Evolutionary conservation across 2,113 vertebrate species (phyloP).

Genomic region (Aldabrachelys gigantea): DNA sequence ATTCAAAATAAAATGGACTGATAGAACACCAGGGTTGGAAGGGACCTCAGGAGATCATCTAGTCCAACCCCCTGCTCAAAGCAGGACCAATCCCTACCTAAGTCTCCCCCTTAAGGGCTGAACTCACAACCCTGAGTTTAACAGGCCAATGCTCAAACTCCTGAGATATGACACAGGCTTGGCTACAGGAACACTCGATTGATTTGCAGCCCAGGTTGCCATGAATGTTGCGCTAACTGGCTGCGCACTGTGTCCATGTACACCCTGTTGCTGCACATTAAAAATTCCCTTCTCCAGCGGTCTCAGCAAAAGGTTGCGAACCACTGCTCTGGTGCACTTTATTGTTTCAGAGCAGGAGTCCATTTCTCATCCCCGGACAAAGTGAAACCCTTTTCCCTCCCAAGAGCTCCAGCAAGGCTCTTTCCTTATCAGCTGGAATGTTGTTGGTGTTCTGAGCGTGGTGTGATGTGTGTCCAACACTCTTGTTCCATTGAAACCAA

Average conservation of each 20-base stretch:
- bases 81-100: too few relatives aligned
- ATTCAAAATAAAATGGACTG: background rate
- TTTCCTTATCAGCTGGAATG: background rate
- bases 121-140: too few relatives aligned
- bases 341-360: background rate
- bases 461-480: background rate
- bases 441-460: background rate
- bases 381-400: background rate
- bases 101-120: too few relatives aligned
- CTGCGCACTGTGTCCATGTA: background rate
- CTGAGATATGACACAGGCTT: too few relatives aligned
- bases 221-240: background rate
- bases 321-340: background rate
- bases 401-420: too few relatives aligned
- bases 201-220: too few relatives aligned
- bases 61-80: too few relatives aligned
- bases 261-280: background rate
- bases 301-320: too few relatives aligned
- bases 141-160: too few relatives aligned
- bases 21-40: too few relatives aligned
- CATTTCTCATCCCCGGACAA: background rate
- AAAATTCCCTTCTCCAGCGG: background rate
- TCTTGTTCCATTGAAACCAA: background rate
- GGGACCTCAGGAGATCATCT: too few relatives aligned
- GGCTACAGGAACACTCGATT: background rate